Evolutionary conservation across 2,888 invertebrate genomes (phyloP).

Genomic region (Drosophila borealis): DNA sequence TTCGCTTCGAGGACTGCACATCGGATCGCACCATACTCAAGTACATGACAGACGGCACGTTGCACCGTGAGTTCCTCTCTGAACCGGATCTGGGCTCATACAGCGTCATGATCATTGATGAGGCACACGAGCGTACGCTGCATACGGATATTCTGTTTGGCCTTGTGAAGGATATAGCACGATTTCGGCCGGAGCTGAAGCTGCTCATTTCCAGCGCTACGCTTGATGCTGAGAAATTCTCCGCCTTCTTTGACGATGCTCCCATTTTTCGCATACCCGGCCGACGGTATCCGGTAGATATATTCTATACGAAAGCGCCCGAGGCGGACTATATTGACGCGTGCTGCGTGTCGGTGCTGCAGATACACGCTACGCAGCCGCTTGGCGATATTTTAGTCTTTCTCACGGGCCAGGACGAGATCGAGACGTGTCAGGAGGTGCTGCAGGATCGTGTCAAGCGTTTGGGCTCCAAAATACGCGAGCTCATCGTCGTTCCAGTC

Average conservation of each 20-base stretch:
- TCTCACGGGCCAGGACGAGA: conserved; percentile 96
- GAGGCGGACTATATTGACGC: conserved; percentile 99
- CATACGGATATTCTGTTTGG: conserved; percentile 99
- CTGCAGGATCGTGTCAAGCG: conserved; percentile 95
- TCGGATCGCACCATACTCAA: conserved; percentile 98
- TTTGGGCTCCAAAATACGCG: conserved; percentile 96
- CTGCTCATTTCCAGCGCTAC: conserved; percentile 99
- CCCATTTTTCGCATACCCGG: conserved; percentile 99
- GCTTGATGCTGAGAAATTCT: conserved; percentile 98
- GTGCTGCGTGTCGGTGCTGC: conserved; percentile 97
- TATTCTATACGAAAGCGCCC: conserved; percentile 99
- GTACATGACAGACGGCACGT: conserved; percentile 99
- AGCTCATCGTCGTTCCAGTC: conserved; percentile 96
- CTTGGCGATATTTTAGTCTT: conserved; percentile 98
- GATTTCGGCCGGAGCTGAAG: conserved; percentile 97
- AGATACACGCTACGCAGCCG: conserved; percentile 99
- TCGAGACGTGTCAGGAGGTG: conserved; percentile 95
- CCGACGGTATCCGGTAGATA: conserved; percentile 98
- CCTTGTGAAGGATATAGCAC: conserved; percentile 96
- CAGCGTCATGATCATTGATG: conserved; percentile 99
- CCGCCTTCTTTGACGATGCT: conserved; percentile 98
- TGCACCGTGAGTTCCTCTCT: conserved; percentile 97
- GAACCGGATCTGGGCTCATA: conserved; percentile 98
- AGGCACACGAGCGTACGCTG: conserved; percentile 99
- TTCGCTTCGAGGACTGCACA: conserved; percentile 99